Evolutionary conservation across 2,888 invertebrate genomes (phyloP).

Genomic region (Apamea anceps): DNA sequence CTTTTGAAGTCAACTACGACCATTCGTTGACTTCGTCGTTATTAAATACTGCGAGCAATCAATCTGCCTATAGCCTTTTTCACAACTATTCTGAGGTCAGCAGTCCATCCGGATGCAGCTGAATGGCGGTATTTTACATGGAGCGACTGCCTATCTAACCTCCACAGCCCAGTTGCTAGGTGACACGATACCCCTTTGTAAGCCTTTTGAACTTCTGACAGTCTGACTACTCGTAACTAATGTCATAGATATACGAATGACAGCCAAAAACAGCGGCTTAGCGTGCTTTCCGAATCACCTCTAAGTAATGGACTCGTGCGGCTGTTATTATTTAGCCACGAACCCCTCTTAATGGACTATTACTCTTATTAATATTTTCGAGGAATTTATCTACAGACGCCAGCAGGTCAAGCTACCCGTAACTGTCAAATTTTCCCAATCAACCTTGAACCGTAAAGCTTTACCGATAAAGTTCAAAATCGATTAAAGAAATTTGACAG

Average conservation of each 20-base stretch:
- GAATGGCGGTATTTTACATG: background rate
- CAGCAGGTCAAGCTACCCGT: too few species aligned
- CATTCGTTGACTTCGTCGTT: conserved; percentile 1
- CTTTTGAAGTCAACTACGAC: conserved; percentile 9
- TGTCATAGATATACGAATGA: background rate
- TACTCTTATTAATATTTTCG: background rate
- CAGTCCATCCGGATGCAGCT: background rate
- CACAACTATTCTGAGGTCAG: background rate
- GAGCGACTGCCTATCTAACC: background rate
- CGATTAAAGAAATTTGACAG: too few species aligned
- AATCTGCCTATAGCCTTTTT: background rate
- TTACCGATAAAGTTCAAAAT: too few species aligned
- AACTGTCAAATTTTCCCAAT: too few species aligned
- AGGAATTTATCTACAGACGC: background rate
- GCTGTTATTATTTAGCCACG: background rate
- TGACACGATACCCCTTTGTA: background rate
- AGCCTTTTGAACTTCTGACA: background rate
- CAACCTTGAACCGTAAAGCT: too few species aligned
- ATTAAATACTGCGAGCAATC: background rate
- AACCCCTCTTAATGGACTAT: background rate
- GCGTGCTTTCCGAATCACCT: background rate
- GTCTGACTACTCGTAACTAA: background rate
- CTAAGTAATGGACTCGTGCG: background rate
- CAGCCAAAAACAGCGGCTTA: background rate
- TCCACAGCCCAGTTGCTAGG: background rate